phyloP scores from a whole-genome alignment of 2,888 invertebrate genomes.

The Habroteleia sp. region DNA sequence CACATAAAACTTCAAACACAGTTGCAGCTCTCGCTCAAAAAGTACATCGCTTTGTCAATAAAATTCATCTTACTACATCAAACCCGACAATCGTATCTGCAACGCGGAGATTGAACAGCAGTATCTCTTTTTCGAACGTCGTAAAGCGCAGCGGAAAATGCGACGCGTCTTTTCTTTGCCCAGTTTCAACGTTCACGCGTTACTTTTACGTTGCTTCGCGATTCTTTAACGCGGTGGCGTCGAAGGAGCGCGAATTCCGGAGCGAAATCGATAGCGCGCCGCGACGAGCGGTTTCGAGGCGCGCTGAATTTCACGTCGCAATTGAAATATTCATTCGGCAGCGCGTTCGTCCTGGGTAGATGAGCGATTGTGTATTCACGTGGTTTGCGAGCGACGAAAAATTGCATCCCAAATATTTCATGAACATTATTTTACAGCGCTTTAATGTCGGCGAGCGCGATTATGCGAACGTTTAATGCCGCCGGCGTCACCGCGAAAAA shows the following conservation, averaged over 20 bases:
- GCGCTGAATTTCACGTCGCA: conserved; percentile 70
- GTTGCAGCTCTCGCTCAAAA: conserved; percentile 35
- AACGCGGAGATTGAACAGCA: conserved; percentile 38
- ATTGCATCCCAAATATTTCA: conserved; percentile 45
- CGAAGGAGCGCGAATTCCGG: conserved; percentile 37
- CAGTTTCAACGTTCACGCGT: conserved; percentile 12
- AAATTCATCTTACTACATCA: conserved; percentile 48
- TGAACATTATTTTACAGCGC: conserved; percentile 34
- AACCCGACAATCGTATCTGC: conserved; percentile 39
- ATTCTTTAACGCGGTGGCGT: conserved; percentile 16
- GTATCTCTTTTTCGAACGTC: conserved; percentile 29
- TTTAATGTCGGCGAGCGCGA: conserved; percentile 23
- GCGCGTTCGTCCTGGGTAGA: background rate
- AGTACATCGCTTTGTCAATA: conserved; percentile 51
- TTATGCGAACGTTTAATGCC: conserved; percentile 21
- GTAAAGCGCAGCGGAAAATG: conserved; percentile 31
- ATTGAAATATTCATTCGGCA: conserved; percentile 76
- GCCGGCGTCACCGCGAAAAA: conserved; percentile 3
- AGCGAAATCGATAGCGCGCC: conserved; percentile 71
- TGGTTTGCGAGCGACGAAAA: conserved; percentile 29
- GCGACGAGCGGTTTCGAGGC: conserved; percentile 72
- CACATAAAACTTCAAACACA: conserved; percentile 46
- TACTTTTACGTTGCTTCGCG: conserved; percentile 20
- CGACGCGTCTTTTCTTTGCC: conserved; percentile 7
- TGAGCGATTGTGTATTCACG: conserved; percentile 23